A percentile compares a stretch with the other conserved stretches of the same genome.
Evolutionary conservation across 1,140 invertebrate genomes (phyloP).

Genomic region (Caerostris darwini): DNA sequence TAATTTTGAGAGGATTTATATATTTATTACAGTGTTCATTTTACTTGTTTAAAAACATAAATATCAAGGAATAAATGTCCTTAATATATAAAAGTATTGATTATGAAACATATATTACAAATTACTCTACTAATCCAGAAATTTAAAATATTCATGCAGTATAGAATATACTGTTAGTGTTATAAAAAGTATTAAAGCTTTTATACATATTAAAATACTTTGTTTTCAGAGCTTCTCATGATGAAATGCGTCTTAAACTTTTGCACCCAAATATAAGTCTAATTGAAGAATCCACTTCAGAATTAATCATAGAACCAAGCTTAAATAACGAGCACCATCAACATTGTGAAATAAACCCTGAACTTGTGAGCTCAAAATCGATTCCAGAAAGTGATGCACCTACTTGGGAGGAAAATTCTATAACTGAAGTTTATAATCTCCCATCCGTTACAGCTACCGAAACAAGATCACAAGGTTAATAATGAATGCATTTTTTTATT

Average conservation of each 20-base stretch:
- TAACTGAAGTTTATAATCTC: background rate
- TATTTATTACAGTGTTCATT: no score
- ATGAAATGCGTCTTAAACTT: background rate
- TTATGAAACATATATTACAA: no score
- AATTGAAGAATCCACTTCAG: conserved; percentile 18
- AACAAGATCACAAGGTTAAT: background rate
- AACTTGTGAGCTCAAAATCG: background rate
- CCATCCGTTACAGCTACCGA: background rate
- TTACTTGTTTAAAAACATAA: no score
- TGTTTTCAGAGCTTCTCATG: background rate
- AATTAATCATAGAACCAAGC: background rate
- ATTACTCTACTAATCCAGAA: no score
- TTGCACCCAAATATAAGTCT: background rate
- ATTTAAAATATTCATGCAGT: no score
- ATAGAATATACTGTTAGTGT: no score
- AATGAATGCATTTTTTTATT: background rate
- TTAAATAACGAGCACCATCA: background rate
- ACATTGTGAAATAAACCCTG: background rate
- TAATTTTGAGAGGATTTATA: no score
- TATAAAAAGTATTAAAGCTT: no score
- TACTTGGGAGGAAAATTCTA: background rate
- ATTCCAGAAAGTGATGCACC: background rate
- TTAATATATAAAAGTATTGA: no score
- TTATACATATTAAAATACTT: background rate
- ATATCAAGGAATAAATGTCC: no score